These are phyloP conservation scores for Mesoclemmys tuberculata DNA, from an alignment of 2,113 vertebrate genomes.

Conservation along the genomic window DNA sequence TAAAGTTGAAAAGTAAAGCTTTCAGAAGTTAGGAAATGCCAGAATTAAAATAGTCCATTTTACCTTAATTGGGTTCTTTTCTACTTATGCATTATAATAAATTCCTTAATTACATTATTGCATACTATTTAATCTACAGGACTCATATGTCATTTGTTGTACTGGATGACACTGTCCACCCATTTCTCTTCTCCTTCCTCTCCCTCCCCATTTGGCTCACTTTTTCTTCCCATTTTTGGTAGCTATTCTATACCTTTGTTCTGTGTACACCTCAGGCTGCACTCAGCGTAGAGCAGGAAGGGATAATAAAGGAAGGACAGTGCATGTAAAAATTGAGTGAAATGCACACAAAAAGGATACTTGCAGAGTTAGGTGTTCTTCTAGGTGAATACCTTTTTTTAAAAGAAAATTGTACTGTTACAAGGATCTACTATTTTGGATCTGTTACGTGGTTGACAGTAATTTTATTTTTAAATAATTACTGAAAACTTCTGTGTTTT, in stretches of 20 bases:
- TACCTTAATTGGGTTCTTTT: background rate
- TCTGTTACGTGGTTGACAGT: background rate
- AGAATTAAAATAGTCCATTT: background rate
- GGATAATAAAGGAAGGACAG: background rate
- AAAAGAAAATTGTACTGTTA: background rate
- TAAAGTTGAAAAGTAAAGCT: background rate
- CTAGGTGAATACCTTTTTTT: rapidly evolving
- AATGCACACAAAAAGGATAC: background rate
- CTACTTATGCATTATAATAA: background rate
- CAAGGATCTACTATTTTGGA: background rate
- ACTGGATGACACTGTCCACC: background rate
- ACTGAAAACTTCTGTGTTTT: background rate
- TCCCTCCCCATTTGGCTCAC: background rate
- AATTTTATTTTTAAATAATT: background rate
- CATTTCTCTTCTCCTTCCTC: background rate
- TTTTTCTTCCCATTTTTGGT: background rate
- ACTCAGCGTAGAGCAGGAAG: background rate
- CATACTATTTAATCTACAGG: background rate
- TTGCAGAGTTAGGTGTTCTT: rapidly evolving
- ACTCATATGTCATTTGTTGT: background rate
- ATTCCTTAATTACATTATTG: background rate
- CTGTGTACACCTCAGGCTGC: background rate
- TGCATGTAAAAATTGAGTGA: rapidly evolving
- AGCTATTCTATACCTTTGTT: background rate
- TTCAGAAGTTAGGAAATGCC: background rate